Evolutionary conservation across 2,797 vertebrate genomes (phyloP), one percentile per base, ranked within the genome.

Genomic region (Poecilia wingei): DNA sequence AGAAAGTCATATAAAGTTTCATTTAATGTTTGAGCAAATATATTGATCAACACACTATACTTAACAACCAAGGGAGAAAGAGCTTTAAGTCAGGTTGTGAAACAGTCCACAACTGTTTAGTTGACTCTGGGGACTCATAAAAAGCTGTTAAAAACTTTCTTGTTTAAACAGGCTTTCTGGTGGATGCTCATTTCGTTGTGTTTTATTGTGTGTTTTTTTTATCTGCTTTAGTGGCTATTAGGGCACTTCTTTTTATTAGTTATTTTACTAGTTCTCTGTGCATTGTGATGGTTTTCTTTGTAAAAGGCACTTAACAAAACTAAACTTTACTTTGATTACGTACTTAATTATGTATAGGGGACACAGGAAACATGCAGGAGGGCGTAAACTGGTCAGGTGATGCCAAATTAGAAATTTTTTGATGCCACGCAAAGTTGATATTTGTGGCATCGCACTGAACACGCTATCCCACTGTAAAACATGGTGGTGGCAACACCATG

Each of bases 11-110:
- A 9, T 31, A 3, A 59, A 31, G 28, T 59, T 16, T 13, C 4
- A 59, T 59, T 59, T 59, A 59, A 59, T 28, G 57, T 59, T 59
- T 59, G 25, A n/a, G n/a, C n/a, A 57, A 57, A 28, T 57, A 57
- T 28, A n/a, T 57, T 57, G 55, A 28, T 57, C 55, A 57, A 57
- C 25, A 4, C 55, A n/a, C n/a, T 12, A 28, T n/a, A 57, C 25
- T 57, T 57, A 22, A n/a, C 25, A 55, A 57, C 53, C 22, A 25
- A n/a, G 25, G 25, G 53, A 25, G 53, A 53, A 22, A 53, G 51
- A 53, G 25, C 55, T 55, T 55, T 57, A 28, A 57, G n/a, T 57
- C 55, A 5, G 10, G 55, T 12, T 57, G 55, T 57, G 55, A 57
- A 57, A 57, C 55, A 57, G 55, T 28, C 55, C 25, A 12, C 55